Base-by-base conservation (phyloP, 2,113 vertebrate genomes). In the Gopherus evgoodei region DNA sequence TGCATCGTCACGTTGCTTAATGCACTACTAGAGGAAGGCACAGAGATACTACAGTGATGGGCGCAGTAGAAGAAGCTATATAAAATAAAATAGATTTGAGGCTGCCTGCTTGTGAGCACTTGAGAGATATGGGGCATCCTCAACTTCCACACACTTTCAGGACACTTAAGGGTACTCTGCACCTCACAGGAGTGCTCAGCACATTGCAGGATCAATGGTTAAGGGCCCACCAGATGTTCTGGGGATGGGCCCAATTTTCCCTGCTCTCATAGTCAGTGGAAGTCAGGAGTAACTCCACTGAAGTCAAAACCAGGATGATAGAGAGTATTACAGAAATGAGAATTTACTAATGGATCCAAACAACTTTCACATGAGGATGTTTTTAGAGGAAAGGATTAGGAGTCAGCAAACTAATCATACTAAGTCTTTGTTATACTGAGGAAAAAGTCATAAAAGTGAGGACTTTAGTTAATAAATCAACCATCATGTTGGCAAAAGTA, bases 371-470 rank as follows among this genome's bases (percentile, higher is more conserved):
- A 3, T 91, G 87, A 95, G 85, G 75, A 93, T 27, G 84, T 90
- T 83, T 88, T 91, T 19, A 83, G 53, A 91, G 57, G 56, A 35
- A 94, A 86, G 86, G 35, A 87, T 95, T 91, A 93, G 24, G 50
- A 84, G 13, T 54, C 4, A 92, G 25, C 93, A 91, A 42, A 96
- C 81, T 80, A 94, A 89, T 59, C 91, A 72, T 87, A 93, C 89
- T 89, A 93, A 93, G 92, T 76, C 42, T 42, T 17, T 86, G 88
- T 94, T 50, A 49, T 38, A 35, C 24, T 6, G 42, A 50, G 52
- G 88, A 79, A 19, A 78, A 78, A 47, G 42, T 27, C 22, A 87
- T 91, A 81, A 42, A 95, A 91, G 25, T 87, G 75, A 91, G 3
- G 3, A 84, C 52, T 29, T 89, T 47, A 44, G 81, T 87, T 50